phyloP scores from a whole-genome alignment of 2,113 vertebrate species.

The Madoqua kirkii region DNA sequence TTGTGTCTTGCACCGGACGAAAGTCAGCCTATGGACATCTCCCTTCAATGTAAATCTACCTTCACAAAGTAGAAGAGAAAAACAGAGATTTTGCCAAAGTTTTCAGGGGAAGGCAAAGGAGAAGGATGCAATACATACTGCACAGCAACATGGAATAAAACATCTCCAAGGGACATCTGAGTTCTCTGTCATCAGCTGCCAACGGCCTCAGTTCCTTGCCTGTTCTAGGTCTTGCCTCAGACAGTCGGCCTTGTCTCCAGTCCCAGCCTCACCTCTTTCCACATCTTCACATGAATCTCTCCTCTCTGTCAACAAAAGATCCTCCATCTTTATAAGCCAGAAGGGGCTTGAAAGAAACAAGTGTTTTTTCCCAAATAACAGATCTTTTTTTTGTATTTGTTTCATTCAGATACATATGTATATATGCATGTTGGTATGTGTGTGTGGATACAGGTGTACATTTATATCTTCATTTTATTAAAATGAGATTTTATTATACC shows the following conservation, averaged over 20 bases:
- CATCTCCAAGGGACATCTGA: background rate
- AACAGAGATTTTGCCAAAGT: background rate
- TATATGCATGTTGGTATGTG: background rate
- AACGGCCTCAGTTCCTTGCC: background rate
- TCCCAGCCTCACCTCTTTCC: background rate
- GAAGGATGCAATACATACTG: background rate
- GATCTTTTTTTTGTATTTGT: background rate
- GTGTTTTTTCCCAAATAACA: background rate
- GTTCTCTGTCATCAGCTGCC: background rate
- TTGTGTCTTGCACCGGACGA: background rate
- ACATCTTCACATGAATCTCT: accelerated
- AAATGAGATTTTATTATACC: background rate
- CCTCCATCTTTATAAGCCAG: background rate
- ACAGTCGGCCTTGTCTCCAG: background rate
- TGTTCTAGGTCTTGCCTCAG: background rate
- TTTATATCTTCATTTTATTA: background rate
- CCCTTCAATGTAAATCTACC: background rate
- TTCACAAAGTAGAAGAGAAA: background rate
- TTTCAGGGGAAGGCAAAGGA: background rate
- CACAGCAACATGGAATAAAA: background rate
- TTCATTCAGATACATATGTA: background rate
- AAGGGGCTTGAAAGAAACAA: background rate
- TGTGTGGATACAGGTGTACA: background rate
- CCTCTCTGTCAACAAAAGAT: background rate
- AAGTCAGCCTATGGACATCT: background rate